Percentiles rank a stretch among this genome's conserved stretches.
Conservation (phyloP, 1,140 invertebrate genomes). For the Sinella curviseta region DNA sequence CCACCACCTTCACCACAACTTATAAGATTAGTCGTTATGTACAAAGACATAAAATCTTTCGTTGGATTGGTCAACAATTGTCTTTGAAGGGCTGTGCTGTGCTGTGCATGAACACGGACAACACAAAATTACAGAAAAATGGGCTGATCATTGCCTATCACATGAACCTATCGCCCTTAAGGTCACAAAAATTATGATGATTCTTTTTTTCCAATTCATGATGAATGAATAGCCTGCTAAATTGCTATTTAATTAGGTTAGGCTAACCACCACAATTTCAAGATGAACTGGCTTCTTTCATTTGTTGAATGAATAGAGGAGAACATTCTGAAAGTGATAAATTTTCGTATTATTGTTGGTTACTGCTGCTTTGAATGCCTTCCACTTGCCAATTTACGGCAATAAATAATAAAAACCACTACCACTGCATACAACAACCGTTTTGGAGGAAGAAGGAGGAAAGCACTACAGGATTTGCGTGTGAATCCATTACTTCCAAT, state of each 20-base stretch:
- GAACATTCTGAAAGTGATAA: not conserved
- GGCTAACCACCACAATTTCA: not conserved
- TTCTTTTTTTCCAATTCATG: not conserved
- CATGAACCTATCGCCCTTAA: not conserved
- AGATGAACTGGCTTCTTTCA: not conserved
- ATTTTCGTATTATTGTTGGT: not conserved
- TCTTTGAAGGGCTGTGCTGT: not conserved
- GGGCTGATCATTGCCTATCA: not conserved
- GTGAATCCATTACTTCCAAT: not conserved
- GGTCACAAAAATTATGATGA: not conserved
- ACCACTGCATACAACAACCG: not conserved
- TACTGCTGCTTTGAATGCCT: not conserved
- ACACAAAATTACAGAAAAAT: not conserved
- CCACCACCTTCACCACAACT: not conserved
- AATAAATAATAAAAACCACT: not conserved
- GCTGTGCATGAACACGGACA: not conserved
- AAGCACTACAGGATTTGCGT: not conserved
- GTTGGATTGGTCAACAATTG: not conserved
- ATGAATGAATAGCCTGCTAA: not conserved
- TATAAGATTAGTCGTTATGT: not conserved
- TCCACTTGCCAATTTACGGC: not conserved
- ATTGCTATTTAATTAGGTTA: not conserved
- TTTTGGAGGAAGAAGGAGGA: too few relatives aligned
- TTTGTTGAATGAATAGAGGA: not conserved
- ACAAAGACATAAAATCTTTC: too few relatives aligned